These are phyloP conservation scores for Lemur catta DNA, from an alignment of 2,797 vertebrate genomes.

Conservation along the genomic window DNA sequence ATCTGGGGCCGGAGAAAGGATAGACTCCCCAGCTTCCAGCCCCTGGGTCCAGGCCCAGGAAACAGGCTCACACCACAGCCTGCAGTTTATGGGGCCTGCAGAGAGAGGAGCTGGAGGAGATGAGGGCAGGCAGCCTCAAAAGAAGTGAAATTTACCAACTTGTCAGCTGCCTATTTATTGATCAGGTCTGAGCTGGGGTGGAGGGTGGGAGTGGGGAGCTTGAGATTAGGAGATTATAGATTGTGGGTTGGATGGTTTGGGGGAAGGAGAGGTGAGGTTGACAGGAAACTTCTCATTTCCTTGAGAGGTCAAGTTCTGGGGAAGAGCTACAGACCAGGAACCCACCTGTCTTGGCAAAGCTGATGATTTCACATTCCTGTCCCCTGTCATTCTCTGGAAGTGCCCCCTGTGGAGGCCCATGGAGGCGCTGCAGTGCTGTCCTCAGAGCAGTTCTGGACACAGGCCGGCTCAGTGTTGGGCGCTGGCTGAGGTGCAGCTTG, in stretches of 20 bases:
- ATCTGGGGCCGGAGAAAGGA: not conserved
- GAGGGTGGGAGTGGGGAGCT: not conserved
- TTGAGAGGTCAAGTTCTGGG: conserved; percentile 4
- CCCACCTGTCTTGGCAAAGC: conserved; percentile 89
- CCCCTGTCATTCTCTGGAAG: conserved; percentile 69
- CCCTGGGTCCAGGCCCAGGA: not conserved
- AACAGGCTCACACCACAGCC: not conserved
- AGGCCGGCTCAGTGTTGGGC: conserved; percentile 88
- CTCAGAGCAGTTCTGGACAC: conserved; percentile 87
- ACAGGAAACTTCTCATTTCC: conserved; percentile 1
- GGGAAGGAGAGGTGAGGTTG: not conserved
- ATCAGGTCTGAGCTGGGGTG: not conserved
- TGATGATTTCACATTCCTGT: conserved; percentile 93
- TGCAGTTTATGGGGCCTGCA: not conserved
- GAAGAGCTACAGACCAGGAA: not conserved
- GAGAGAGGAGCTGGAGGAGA: not conserved
- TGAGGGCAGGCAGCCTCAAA: not conserved
- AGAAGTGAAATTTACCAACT: not conserved
- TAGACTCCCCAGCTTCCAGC: not conserved
- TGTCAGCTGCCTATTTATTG: not conserved
- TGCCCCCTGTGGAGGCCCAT: conserved; percentile 43
- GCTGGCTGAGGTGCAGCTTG: conserved; percentile 90
- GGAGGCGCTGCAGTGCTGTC: conserved; percentile 88
- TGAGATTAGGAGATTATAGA: not conserved
- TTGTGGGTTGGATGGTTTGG: not conserved